These are phyloP conservation scores for Sclerodermus sp. DNA, from an alignment of 2,888 invertebrate genomes.

Conservation along the genomic window DNA sequence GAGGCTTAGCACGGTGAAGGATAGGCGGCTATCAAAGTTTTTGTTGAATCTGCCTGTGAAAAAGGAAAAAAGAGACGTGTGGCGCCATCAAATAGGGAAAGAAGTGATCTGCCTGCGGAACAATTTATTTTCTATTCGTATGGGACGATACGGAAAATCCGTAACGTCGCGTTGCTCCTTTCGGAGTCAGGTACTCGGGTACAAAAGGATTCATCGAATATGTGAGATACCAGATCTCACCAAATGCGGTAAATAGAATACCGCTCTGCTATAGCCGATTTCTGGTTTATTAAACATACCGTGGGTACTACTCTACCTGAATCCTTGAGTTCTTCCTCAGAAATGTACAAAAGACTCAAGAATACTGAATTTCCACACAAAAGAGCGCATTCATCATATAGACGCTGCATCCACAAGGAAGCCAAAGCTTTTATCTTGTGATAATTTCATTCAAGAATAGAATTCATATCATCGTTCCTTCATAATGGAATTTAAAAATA, in stretches of 20 bases:
- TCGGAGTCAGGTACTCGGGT: too few species aligned
- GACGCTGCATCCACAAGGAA: too few species aligned
- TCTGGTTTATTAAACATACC: conserved; percentile 9
- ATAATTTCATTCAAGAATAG: too few species aligned
- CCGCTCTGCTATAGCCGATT: conserved; percentile 1
- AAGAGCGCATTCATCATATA: too few species aligned
- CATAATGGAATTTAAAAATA: too few species aligned
- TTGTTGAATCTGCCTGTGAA: background rate
- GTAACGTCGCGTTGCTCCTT: background rate
- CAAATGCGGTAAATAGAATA: conserved; percentile 2
- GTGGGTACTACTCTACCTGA: background rate
- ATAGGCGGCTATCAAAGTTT: conserved; percentile 3
- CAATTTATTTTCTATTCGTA: conserved; percentile 4
- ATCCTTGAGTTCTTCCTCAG: too few species aligned
- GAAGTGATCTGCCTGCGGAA: background rate
- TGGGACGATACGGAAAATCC: conserved; percentile 6
- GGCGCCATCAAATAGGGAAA: conserved; percentile 2
- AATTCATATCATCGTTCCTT: too few species aligned
- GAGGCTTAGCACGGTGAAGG: conserved; percentile 3
- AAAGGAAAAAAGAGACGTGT: background rate
- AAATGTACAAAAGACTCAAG: too few species aligned
- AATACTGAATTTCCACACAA: too few species aligned
- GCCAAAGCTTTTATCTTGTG: too few species aligned
- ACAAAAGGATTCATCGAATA: background rate
- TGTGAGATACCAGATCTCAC: background rate